A percentile compares a stretch with the other conserved stretches of the same genome.
Evolutionary conservation across 2,888 invertebrate genomes (phyloP).

Genomic region (Rhamnusium bicolor): DNA sequence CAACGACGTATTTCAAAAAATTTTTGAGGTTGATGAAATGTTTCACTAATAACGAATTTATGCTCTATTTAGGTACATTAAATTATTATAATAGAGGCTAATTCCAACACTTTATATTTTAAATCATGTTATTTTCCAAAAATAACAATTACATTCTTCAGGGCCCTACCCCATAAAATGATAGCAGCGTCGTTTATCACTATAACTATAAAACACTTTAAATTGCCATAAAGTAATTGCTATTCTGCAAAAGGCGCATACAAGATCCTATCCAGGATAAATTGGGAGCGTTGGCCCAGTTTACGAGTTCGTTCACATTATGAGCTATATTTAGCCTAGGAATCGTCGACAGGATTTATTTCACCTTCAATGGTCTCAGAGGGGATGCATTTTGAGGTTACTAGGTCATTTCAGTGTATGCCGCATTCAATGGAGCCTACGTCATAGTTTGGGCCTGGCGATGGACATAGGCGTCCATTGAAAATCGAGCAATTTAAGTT

Average conservation of each 20-base stretch:
- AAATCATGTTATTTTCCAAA: no score
- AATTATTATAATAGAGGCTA: no score
- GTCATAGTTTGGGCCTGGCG: constrained; percentile 33
- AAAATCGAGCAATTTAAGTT: no score
- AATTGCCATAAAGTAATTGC: constrained; percentile 7
- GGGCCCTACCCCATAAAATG: background rate
- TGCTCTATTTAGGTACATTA: no score
- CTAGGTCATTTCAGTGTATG: constrained; percentile 43
- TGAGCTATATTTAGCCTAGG: constrained; percentile 46
- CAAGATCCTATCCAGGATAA: constrained; percentile 38
- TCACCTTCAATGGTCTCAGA: constrained; percentile 42
- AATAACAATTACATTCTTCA: background rate
- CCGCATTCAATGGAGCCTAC: constrained; percentile 44
- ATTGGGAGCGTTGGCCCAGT: constrained; percentile 46
- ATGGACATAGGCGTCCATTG: background rate
- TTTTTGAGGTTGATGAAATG: no score
- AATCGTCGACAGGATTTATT: constrained; percentile 33
- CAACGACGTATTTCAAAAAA: no score
- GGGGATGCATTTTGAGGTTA: constrained; percentile 45
- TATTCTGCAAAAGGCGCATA: constrained; percentile 27
- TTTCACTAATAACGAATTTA: no score
- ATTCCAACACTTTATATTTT: no score
- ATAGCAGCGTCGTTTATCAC: background rate
- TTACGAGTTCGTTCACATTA: constrained; percentile 44
- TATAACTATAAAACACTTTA: background rate